Conservation (phyloP, 2,888 invertebrate genomes). For the Aphodius sticticus region DNA sequence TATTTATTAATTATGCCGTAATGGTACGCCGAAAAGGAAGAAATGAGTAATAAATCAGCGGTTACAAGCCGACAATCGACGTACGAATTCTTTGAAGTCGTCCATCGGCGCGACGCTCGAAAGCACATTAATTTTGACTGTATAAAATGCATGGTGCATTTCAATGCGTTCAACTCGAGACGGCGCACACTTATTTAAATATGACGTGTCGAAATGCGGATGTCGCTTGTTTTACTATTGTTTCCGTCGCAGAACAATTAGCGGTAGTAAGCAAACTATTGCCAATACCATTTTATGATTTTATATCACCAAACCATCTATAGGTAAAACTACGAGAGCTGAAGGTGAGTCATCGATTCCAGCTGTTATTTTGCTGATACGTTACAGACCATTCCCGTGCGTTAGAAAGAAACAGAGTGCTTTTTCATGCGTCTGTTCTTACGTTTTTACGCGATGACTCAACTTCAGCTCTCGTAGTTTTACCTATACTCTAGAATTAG, state of each 20-base stretch:
- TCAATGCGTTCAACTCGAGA: not conserved
- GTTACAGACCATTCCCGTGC: too few species aligned
- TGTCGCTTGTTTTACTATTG: not conserved
- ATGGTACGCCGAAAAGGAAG: slow-evolving; percentile 10
- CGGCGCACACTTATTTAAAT: not conserved
- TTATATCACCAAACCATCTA: not conserved
- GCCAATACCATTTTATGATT: not conserved
- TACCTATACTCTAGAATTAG: too few species aligned
- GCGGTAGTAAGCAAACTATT: not conserved
- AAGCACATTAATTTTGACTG: not conserved
- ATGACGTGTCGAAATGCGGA: slow-evolving; percentile 4
- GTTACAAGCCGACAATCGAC: not conserved
- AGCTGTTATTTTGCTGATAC: too few species aligned
- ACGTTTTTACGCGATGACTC: too few species aligned
- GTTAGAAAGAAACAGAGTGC: too few species aligned
- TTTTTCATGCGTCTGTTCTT: too few species aligned
- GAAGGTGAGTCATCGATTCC: too few species aligned
- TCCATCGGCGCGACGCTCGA: not conserved
- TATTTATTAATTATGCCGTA: slow-evolving; percentile 34
- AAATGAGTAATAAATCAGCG: slow-evolving; percentile 36
- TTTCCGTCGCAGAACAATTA: not conserved
- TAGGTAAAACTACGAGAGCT: too few species aligned
- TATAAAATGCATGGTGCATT: not conserved
- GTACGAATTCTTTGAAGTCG: not conserved
- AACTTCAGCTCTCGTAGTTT: too few species aligned